phyloP scores from a whole-genome alignment of 1,140 invertebrate species.

The Pygmarrhopalites habei region DNA sequence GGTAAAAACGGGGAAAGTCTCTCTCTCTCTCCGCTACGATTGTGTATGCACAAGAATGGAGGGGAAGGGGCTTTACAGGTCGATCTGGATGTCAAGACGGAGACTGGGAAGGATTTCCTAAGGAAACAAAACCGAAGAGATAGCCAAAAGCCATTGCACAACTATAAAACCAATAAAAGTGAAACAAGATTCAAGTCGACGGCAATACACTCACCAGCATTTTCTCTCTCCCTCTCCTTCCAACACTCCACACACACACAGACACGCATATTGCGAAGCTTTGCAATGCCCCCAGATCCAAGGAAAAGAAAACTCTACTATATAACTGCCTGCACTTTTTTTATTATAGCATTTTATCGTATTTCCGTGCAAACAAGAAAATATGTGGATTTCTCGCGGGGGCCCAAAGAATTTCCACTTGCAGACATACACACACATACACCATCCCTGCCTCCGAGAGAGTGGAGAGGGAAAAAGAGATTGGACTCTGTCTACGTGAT shows the following conservation, averaged over 20 bases:
- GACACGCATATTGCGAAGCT: not conserved
- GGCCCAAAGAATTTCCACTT: not conserved
- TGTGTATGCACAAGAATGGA: too few species aligned
- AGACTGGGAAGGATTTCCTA: not conserved
- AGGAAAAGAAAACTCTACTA: too few species aligned
- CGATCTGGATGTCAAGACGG: too few species aligned
- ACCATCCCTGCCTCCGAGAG: too few species aligned
- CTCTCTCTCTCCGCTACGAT: too few species aligned
- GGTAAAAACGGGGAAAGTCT: too few species aligned
- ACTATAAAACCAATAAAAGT: conserved; percentile 30
- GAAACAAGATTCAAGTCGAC: conserved; percentile 32
- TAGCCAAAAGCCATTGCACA: conserved; percentile 23
- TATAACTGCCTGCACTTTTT: conserved; percentile 7
- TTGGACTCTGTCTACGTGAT: conserved; percentile 29
- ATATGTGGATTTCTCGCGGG: conserved; percentile 32
- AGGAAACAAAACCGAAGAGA: conserved; percentile 7
- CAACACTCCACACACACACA: not conserved
- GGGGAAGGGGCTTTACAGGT: too few species aligned
- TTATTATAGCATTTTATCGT: conserved; percentile 30
- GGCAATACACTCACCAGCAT: too few species aligned
- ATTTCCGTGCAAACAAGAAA: conserved; percentile 34
- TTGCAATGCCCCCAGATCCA: too few species aligned
- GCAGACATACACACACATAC: too few species aligned
- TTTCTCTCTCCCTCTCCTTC: not conserved
- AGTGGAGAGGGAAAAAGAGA: conserved; percentile 16